phyloP scores from a whole-genome alignment of 2,888 invertebrate species.

The Leptopterna dolabrata region DNA sequence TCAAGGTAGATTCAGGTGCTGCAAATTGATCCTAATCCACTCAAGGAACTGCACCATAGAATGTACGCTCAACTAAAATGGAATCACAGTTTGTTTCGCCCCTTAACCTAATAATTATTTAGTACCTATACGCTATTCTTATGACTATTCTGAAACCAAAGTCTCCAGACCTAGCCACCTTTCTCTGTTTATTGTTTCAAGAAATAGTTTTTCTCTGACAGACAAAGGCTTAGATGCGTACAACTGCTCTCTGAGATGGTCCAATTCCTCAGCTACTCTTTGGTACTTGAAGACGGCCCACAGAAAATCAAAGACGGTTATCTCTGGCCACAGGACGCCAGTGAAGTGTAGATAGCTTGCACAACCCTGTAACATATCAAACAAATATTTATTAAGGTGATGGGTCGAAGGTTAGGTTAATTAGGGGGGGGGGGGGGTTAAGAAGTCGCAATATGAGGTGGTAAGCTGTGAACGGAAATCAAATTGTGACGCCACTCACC shows the following conservation, averaged over 20 bases:
- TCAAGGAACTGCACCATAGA: not conserved
- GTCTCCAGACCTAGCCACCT: not conserved
- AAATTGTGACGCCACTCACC: too few relatives aligned
- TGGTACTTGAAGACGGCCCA: slow-evolving; percentile 90
- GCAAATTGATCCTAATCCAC: too few relatives aligned
- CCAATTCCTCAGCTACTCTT: slow-evolving; percentile 66
- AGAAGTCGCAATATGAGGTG: too few relatives aligned
- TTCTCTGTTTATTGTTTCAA: not conserved
- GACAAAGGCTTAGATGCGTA: not conserved
- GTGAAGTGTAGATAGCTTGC: slow-evolving; percentile 88
- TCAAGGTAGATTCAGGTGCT: too few relatives aligned
- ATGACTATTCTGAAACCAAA: not conserved
- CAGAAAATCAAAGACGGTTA: slow-evolving; percentile 91
- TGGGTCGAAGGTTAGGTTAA: too few relatives aligned
- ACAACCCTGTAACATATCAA: slow-evolving; percentile 72
- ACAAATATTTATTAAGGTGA: too few relatives aligned
- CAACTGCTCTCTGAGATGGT: not conserved
- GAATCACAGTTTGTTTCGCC: not conserved
- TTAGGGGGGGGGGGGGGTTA: too few relatives aligned
- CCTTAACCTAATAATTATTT: not conserved
- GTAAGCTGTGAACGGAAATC: too few relatives aligned
- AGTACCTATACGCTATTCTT: not conserved
- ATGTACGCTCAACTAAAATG: not conserved
- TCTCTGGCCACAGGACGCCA: slow-evolving; percentile 95
- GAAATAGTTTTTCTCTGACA: not conserved